A percentile compares a stretch with the other conserved stretches of the same genome.
phyloP scores from a whole-genome alignment of 2,888 invertebrate genomes.

The Orchesellides sinensis region DNA sequence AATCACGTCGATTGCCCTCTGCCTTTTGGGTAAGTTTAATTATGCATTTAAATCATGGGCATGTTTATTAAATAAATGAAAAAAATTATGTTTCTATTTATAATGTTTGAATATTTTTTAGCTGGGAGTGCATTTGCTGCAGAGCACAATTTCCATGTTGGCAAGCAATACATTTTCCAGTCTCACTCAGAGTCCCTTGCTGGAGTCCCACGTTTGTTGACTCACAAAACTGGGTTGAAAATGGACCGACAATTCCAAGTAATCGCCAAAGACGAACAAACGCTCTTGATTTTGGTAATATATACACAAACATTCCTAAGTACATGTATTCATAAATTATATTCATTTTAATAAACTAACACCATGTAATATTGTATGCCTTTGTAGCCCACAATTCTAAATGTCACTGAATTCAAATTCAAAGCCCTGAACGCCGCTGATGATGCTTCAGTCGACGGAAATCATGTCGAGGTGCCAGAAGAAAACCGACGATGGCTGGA shows the following conservation, averaged over 20 bases:
- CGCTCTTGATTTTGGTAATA: conserved; percentile 42
- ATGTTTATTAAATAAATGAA: conserved; percentile 6
- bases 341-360: background rate
- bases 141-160: conserved; percentile 58
- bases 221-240: conserved; percentile 32
- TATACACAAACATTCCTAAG: background rate
- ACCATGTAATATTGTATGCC: background rate
- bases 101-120: conserved; percentile 7
- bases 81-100: background rate
- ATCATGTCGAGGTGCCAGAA: conserved; percentile 8
- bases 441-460: conserved; percentile 24
- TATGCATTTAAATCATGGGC: too few species aligned
- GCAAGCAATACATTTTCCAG: conserved; percentile 51
- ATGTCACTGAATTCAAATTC: background rate
- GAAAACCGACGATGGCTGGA: conserved; percentile 32
- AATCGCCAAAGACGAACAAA: conserved; percentile 36
- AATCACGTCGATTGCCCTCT: conserved; percentile 58
- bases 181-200: conserved; percentile 36
- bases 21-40: conserved; percentile 52
- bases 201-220: too few species aligned
- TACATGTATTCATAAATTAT: too few species aligned
- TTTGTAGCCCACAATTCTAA: conserved; percentile 17
- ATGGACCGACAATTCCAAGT: conserved; percentile 18
- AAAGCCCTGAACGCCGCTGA: conserved; percentile 10
- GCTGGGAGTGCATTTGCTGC: conserved; percentile 60